Base-by-base conservation (phyloP, 1,140 invertebrate genomes). In the Fopius arisanus region DNA sequence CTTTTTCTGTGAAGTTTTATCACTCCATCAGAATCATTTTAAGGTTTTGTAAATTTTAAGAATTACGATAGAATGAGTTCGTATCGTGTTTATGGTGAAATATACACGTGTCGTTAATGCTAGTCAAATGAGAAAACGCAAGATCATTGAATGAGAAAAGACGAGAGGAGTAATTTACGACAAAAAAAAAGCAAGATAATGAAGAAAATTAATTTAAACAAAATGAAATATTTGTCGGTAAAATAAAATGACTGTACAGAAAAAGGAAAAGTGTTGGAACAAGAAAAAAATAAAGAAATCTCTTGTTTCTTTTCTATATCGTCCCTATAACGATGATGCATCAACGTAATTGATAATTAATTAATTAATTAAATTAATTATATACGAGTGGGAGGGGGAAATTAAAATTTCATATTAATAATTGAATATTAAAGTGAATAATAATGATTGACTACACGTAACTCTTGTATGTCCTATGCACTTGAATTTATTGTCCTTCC, bases 381-480 rank as follows among this genome's bases (percentile, higher is more conserved):
- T 43, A 43, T 51, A 51, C 43, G 43, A 3, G 23, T 0, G 19
- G 23, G 14, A 23, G 12, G 23, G 23, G 19, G 23, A 28, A 28
- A 59, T 26, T 59, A 21, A 59, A 26, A 59, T 26, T 26, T 59
- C 54, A 26, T 28, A 59, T 59, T 59, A 26, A 59, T 59, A 59
- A 59, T 28, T 59, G 26, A 3, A 26, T 59, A 26, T 26, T 59
- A 59, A 59, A 19, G 10, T 1, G 19, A 59, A 59, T 59, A 59
- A 59, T 59, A 59, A 59, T 59, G 26, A 59, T 59, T 59, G 54
- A 59, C 19, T 59, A 59, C 54, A 26, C 54, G 54, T 59, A 59
- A 59, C 19, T 59, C 54, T 59, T 59, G 54, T 59, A 59, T 59
- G 54, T 59, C 54, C 54, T 59, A 59, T 28, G 54, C 54, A 59